Conservation (phyloP, 2,113 vertebrate genomes). For the Halcyon senegalensis region DNA sequence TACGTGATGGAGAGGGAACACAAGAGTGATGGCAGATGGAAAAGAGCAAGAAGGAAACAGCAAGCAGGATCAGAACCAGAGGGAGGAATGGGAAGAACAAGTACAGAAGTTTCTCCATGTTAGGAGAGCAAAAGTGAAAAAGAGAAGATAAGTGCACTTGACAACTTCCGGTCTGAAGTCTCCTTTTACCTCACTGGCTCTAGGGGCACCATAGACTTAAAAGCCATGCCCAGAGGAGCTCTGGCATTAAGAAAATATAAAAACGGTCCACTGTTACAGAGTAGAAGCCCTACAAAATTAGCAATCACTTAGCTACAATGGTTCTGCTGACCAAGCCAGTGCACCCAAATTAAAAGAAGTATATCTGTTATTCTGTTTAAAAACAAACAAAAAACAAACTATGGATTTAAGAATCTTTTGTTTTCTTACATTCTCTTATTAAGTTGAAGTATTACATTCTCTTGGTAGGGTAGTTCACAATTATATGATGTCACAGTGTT, state of each 20-base stretch:
- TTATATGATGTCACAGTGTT: not conserved
- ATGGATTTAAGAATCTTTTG: not conserved
- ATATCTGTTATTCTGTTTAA: not conserved
- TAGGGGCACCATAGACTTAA: not conserved
- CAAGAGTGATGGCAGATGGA: not conserved
- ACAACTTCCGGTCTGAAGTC: not conserved
- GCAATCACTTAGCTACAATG: not conserved
- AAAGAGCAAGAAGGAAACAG: not conserved
- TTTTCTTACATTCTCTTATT: not conserved
- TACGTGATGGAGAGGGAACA: not conserved
- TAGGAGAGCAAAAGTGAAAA: not conserved
- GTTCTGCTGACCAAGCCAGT: not conserved
- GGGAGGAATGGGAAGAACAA: not conserved
- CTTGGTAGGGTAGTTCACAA: not conserved
- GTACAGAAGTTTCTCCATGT: not conserved
- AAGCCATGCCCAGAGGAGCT: not conserved
- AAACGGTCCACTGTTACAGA: not conserved
- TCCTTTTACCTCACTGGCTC: not conserved
- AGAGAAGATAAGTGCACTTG: not conserved
- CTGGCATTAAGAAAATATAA: not conserved
- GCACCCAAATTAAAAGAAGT: not conserved
- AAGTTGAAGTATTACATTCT: not conserved
- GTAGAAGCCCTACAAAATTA: not conserved
- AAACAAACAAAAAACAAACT: not conserved
- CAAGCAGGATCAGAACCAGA: not conserved